Conservation (phyloP, 2,797 vertebrate genomes). For the Lophotriccus pileatus region DNA sequence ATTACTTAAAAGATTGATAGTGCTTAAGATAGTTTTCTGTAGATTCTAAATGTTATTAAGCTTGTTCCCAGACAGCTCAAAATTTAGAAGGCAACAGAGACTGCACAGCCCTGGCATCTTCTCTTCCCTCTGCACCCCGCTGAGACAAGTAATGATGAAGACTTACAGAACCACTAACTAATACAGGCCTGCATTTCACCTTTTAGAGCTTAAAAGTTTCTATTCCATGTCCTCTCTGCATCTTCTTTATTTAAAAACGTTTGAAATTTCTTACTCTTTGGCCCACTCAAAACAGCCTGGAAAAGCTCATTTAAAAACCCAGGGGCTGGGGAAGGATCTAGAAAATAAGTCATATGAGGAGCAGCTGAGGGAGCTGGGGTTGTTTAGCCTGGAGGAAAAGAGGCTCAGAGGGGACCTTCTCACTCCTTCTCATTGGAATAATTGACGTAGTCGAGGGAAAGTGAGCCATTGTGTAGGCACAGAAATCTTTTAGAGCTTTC, state of each 20-base stretch:
- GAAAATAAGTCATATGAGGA: not conserved
- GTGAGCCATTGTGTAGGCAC: not conserved
- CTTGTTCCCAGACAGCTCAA: not conserved
- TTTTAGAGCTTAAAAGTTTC: not conserved
- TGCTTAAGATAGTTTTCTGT: not conserved
- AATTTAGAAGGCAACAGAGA: not conserved
- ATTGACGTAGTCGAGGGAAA: not conserved
- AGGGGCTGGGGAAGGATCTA: not conserved
- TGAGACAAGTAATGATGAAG: not conserved
- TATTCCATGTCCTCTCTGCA: fast-evolving
- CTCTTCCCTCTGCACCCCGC: not conserved
- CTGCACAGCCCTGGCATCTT: not conserved
- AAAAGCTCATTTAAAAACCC: not conserved
- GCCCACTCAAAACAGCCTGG: not conserved
- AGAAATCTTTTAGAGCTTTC: not conserved
- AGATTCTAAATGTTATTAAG: not conserved
- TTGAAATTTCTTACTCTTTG: not conserved
- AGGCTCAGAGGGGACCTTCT: not conserved
- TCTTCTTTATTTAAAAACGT: not conserved
- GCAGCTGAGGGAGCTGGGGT: not conserved
- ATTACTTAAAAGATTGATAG: not conserved
- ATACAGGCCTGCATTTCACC: not conserved
- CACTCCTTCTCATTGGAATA: not conserved
- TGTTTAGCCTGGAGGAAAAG: not conserved
- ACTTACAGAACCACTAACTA: not conserved